phyloP scores from a whole-genome alignment of 1,140 invertebrate genomes.

The Neodiprion pinetum region DNA sequence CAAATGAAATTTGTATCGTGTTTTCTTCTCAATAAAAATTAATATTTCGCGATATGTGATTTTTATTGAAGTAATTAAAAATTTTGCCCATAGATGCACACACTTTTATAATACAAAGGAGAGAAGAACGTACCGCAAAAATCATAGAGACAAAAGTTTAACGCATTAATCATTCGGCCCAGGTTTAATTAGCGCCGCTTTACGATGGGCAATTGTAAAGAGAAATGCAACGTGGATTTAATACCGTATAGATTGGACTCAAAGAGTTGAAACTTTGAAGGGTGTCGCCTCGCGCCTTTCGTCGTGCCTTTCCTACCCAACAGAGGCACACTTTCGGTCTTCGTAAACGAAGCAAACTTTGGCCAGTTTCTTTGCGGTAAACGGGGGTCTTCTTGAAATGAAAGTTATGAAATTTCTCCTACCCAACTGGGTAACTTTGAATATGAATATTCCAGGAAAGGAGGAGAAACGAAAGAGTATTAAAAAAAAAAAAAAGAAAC shows the following conservation, averaged over 20 bases:
- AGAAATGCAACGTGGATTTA: neutral
- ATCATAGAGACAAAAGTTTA: neutral
- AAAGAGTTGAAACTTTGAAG: neutral
- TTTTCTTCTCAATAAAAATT: too few species aligned
- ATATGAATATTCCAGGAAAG: neutral
- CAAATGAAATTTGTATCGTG: too few species aligned
- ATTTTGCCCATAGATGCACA: too few species aligned
- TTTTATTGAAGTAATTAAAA: too few species aligned
- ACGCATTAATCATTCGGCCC: neutral
- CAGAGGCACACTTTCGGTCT: neutral
- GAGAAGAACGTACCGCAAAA: neutral
- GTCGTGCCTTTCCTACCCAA: neutral
- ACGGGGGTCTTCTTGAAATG: neutral
- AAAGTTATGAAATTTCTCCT: neutral
- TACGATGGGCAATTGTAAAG: neutral
- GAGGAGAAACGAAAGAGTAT: neutral
- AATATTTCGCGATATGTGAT: too few species aligned
- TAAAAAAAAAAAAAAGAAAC: neutral
- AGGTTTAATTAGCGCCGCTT: neutral
- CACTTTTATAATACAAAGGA: too few species aligned
- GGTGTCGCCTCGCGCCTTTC: neutral
- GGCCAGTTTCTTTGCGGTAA: constrained; percentile 1
- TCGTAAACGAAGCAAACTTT: constrained; percentile 2
- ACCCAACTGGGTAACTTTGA: neutral
- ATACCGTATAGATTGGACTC: neutral